Conservation (phyloP, 2,888 invertebrate genomes). For the Lamellibrachia columna region DNA sequence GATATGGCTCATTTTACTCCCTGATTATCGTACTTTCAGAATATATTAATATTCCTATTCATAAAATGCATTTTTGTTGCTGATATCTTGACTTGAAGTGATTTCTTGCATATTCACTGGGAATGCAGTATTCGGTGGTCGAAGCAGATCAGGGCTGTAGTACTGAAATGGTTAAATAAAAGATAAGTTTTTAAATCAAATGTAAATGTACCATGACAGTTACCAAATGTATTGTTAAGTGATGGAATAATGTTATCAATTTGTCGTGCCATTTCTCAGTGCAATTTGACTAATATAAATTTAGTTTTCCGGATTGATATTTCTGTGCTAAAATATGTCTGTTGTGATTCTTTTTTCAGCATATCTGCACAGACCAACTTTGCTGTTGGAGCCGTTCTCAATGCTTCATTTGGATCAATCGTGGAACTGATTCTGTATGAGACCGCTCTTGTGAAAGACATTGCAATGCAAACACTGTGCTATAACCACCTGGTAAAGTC, state of each 20-base stretch:
- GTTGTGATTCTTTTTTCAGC: slow-evolving; percentile 43
- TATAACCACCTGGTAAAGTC: slow-evolving; percentile 58
- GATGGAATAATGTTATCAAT: not conserved
- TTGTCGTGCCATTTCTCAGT: not conserved
- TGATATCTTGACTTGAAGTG: too few species aligned
- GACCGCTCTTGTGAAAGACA: slow-evolving; percentile 52
- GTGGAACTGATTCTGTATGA: slow-evolving; percentile 60
- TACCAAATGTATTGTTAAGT: not conserved
- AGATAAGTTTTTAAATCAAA: not conserved
- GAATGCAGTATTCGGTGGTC: too few species aligned
- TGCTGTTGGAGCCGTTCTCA: slow-evolving; percentile 61
- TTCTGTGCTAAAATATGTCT: slow-evolving; percentile 21
- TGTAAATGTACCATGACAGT: not conserved
- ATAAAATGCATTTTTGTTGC: too few species aligned
- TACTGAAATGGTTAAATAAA: not conserved
- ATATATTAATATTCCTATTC: too few species aligned
- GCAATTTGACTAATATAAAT: not conserved
- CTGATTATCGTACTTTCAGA: too few species aligned
- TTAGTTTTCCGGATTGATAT: not conserved
- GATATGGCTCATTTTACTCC: too few species aligned
- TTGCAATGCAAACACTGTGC: slow-evolving; percentile 43
- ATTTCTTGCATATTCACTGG: too few species aligned
- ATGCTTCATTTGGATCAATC: slow-evolving; percentile 61
- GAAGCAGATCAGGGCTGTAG: too few species aligned
- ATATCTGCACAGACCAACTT: slow-evolving; percentile 61